Conservation (phyloP, 30 jellyfish, hydroid and myxozoan species). For the Morbakka virulenta region DNA sequence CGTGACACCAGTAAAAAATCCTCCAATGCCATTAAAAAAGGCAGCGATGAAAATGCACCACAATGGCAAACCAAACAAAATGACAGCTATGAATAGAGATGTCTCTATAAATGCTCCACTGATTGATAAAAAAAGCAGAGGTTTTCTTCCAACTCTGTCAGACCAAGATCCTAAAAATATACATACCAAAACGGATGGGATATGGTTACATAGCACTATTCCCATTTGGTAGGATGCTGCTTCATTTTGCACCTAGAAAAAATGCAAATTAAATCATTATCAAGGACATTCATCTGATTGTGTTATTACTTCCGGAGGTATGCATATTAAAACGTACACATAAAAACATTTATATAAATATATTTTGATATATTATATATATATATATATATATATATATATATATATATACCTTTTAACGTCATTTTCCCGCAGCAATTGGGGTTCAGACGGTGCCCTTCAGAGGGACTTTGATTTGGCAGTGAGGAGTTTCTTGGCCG, state of each 20-base stretch:
- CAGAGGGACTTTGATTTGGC: no score
- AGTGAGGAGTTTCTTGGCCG: no score
- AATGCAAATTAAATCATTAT: no score
- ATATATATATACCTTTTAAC: no score
- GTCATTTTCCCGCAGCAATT: no score
- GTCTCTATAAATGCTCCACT: constrained; percentile 47
- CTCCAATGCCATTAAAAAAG: constrained; percentile 78
- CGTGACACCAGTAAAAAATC: constrained; percentile 52
- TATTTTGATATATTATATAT: no score
- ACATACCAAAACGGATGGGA: not conserved
- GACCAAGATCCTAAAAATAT: not conserved
- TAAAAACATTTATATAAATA: no score
- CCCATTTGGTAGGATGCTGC: not conserved
- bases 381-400: no score
- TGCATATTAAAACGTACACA: not conserved
- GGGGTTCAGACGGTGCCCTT: no score
- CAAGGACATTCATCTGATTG: no score
- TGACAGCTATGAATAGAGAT: constrained; percentile 12
- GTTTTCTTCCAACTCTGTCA: not conserved
- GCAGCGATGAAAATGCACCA: constrained; percentile 40
- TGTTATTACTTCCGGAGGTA: no score
- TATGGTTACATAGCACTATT: not conserved
- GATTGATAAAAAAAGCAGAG: not conserved
- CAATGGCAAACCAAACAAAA: constrained; percentile 63
- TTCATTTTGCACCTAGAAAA: not conserved